Base-by-base conservation (phyloP, 2,888 invertebrate genomes). In the Eupithecia insigniata region DNA sequence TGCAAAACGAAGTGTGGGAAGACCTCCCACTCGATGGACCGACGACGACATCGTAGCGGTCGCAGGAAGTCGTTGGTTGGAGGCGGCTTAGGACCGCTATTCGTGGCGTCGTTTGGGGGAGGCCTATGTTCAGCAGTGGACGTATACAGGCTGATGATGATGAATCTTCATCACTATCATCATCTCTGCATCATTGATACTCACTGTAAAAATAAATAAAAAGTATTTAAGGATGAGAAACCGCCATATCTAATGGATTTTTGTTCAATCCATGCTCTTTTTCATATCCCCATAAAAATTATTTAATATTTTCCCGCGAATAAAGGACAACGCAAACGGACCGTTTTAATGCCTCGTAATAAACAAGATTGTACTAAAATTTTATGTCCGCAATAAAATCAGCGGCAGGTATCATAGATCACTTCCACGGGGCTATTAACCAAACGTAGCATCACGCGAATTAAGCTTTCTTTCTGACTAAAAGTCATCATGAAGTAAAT, bases 301-400 rank as follows among this genome's bases (percentile, higher is more conserved):
- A 43, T 43, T 61, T 32, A 61, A 39, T 68, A 73, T 69, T 69
- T 74, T 62, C 72, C 69, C 64, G 70, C 67, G 66, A 62, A 69
- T 34, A 73, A 75, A 73, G 72, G 67, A 72, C 79, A 77, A 73
- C 71, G 71, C 75, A 72, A 78, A 78, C 75, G 75, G 70, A 75
- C 71, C 72, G 36, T 79, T 77, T 79, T 79, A 74, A 78, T 79
- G 78, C 69, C 74, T 70, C 67, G 78, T 72, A 78, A 78, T 78
- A 78, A 79, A 79, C 72, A 74, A 74, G 67, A 73, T 72, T 76
- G 74, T 78, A 78, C 71, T 76, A 77, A 79, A 78, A 67, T 76
- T 74, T 79, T 71, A 79, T 69, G 70, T 16, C 58, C 43, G 12
- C 67, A 73, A 73, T 76, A 71, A 76, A 76, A 72, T 72, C 67